Conservation (phyloP, 2,113 vertebrate species). For the Burhinus oedicnemus region DNA sequence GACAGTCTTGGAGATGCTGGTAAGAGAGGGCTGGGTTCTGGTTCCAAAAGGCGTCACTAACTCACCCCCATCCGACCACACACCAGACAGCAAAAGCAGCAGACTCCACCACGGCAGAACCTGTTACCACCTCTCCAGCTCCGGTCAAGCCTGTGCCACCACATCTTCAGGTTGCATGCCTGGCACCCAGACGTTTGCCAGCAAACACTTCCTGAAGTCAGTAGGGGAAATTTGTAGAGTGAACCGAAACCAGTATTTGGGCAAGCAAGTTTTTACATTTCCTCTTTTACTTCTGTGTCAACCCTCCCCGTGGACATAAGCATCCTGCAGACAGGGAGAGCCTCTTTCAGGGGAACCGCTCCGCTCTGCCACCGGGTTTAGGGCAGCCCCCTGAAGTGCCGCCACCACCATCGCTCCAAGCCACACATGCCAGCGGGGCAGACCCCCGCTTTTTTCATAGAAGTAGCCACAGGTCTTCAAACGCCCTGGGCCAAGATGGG, state of each 20-base stretch:
- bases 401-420: background rate
- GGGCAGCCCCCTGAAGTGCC: background rate
- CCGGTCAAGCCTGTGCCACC: background rate
- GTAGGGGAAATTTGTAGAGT: background rate
- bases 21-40: background rate
- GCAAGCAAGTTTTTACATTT: background rate
- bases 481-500: accelerated
- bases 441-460: accelerated
- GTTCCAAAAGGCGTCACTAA: background rate
- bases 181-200: background rate
- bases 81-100: background rate
- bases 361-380: background rate
- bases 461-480: background rate
- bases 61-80: too few relatives aligned
- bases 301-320: accelerated
- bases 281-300: background rate
- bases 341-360: background rate
- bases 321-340: background rate
- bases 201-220: background rate
- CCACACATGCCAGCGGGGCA: accelerated
- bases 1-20: too few relatives aligned
- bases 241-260: background rate
- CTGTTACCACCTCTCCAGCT: background rate
- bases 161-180: background rate
- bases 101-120: background rate